Base-by-base conservation (phyloP, 2,797 vertebrate species). In the Gila robusta region DNA sequence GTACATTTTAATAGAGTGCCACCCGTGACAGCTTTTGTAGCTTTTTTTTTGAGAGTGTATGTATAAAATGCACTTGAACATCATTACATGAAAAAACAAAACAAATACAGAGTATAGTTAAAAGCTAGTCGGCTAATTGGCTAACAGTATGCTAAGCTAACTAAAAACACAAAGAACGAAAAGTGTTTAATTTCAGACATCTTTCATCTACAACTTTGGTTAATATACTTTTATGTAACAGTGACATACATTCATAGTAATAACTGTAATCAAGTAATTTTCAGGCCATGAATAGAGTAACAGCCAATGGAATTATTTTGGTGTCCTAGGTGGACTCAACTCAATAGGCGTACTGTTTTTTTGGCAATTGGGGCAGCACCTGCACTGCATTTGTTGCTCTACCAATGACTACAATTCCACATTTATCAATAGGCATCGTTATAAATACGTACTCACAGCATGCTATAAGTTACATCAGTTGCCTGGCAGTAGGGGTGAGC, bases 371-470 rank as follows among this genome's bases (percentile, higher is more conserved):
- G 62, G 37, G 4, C 12, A 32, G 41, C 32, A 35, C 47, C 26
- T 52, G 28, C 62, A 17, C 28, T 16, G 41, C 62, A 49, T 67
- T 49, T 52, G 44, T 49, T 67, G 79, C 17, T 64, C 19, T 69
- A n/a, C 44, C 44, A 81, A 69, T 54, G 32, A 70, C 47, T 81
- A 54, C 80, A 39, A 56, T 21, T 81, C 47, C 79, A 81, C 47
- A 39, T 70, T 71, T 54, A 54, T n/a, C 6, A 26, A 67, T 21
- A 54, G 41, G 11, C 41, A 49, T 26, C 0, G 8, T 26, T 59
- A 59, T 23, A 56, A 56, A 56, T n/a, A 59, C 5, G 11, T 62
- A 62, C 23, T 26, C 59, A 26, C 59, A 26, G 23, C 56, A 26
- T 62, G n/a, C 10, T 62, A n/a, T 26, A 12, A 32, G 32, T 32